These are phyloP conservation scores for Dinocampus coccinellae DNA, from an alignment of 2,888 invertebrate species.

Conservation along the genomic window DNA sequence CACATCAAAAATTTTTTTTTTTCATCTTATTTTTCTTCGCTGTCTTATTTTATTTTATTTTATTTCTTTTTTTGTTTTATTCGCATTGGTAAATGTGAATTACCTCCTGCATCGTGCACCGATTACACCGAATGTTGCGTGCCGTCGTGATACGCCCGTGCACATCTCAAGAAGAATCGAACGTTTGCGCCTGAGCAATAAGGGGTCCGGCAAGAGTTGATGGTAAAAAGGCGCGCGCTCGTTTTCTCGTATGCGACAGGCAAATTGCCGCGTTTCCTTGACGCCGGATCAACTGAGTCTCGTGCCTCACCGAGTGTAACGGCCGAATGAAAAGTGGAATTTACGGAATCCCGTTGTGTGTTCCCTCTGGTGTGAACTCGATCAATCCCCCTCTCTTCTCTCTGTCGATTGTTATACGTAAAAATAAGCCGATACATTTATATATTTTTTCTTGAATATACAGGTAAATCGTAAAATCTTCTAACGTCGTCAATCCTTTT, in stretches of 20 bases:
- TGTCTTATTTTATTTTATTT: not conserved
- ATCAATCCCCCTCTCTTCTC: constrained; percentile 20
- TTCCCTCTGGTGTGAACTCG: constrained; percentile 24
- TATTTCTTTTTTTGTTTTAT: not conserved
- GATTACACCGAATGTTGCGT: constrained; percentile 35
- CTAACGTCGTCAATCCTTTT: too few species aligned
- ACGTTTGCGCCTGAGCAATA: constrained; percentile 23
- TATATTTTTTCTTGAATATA: not conserved
- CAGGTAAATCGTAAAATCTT: too few species aligned
- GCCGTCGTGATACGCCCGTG: constrained; percentile 32
- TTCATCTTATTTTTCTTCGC: not conserved
- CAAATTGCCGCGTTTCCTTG: constrained; percentile 67
- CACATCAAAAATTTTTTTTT: not conserved
- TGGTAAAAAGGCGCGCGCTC: constrained; percentile 33
- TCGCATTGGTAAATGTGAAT: not conserved
- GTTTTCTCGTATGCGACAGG: constrained; percentile 58
- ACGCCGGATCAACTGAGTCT: constrained; percentile 38
- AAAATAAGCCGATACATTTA: not conserved
- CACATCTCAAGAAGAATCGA: constrained; percentile 25
- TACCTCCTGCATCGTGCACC: constrained; percentile 21
- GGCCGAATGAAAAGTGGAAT: constrained; percentile 45
- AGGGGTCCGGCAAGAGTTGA: constrained; percentile 31
- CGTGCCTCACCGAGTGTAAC: constrained; percentile 50
- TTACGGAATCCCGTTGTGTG: constrained; percentile 43
- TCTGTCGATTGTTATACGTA: constrained; percentile 8